These are phyloP conservation scores for Nephrotoma appendiculata DNA, from an alignment of 2,888 invertebrate species.

Conservation along the genomic window DNA sequence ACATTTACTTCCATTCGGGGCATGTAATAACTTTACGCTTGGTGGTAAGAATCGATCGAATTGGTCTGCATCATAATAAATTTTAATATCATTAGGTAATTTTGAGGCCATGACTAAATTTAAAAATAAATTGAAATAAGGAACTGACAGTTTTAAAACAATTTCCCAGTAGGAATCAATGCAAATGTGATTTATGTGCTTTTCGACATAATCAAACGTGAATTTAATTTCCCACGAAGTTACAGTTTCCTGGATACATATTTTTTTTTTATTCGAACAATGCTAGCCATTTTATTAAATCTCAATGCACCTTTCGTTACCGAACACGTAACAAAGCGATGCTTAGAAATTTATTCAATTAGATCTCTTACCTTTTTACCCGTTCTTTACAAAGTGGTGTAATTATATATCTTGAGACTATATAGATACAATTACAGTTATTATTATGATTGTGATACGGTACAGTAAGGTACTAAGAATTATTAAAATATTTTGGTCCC, in stretches of 20 bases:
- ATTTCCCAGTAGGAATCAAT: background rate
- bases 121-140: background rate
- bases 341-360: background rate
- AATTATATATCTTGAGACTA: background rate
- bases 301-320: background rate
- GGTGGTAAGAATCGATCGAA: slow-evolving; percentile 17
- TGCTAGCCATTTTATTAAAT: background rate
- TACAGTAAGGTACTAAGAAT: background rate
- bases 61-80: slow-evolving; percentile 12
- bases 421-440: background rate
- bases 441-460: background rate
- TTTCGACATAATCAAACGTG: background rate
- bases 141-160: background rate
- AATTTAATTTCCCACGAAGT: background rate
- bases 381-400: background rate
- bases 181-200: background rate
- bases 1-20: slow-evolving; percentile 61
- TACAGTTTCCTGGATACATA: background rate
- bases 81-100: slow-evolving; percentile 4
- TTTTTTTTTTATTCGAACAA: background rate
- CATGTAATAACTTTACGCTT: slow-evolving; percentile 61
- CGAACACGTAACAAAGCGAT: background rate
- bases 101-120: background rate
- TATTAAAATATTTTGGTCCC: background rate
- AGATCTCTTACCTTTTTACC: background rate